Evolutionary conservation across 2,888 invertebrate species (phyloP), one percentile per base, ranked within the genome.

Genomic region (Cyclophora punctaria): DNA sequence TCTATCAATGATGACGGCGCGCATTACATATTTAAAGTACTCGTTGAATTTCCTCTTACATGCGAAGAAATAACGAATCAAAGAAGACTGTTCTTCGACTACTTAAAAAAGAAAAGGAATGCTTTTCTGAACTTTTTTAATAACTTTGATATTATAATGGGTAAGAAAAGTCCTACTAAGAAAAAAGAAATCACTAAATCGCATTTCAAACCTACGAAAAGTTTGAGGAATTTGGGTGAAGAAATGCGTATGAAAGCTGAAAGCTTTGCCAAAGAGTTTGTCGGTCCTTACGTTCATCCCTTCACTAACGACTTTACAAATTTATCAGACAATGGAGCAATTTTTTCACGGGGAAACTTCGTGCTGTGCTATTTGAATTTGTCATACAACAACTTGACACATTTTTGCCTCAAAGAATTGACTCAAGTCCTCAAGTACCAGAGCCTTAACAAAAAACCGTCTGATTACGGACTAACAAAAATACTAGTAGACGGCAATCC

Each of bases 401-500:
- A 63, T 53, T 4, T 60, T 2, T 67, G 64, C 50, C 43, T 79
- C 2, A 67, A 64, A 20, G 73, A 70, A 54, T 45, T 83, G 20
- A 47, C 59, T 34, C 43, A 57, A 3, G 66, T 78, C 2, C 43
- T 80, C 5, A 45, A 60, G 5, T 68, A 79, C 53, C 82, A 82
- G 50, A 67, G 57, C 45, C 5, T 35, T 0, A 37, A 57, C 3
- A 71, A 60, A 46, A 64, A 52, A 35, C 47, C 47, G 3, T 49
- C 54, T 5, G 50, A 67, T 5, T 58, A 49, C 48, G 82, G 81
- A 2, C 59, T 83, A 20, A 47, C 76, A 7, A 73, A 62, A 51
- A 56, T 78, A 6, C 48, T 75, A 2, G 40, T 83, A 3, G 77
- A 78, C 7, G 83, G 81, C 0, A 83, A 83, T 54, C 49, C 60